A percentile compares a stretch with the other conserved stretches of the same genome.
Evolutionary conservation across 1,140 invertebrate species (phyloP).

Genomic region (Littorina saxatilis): DNA sequence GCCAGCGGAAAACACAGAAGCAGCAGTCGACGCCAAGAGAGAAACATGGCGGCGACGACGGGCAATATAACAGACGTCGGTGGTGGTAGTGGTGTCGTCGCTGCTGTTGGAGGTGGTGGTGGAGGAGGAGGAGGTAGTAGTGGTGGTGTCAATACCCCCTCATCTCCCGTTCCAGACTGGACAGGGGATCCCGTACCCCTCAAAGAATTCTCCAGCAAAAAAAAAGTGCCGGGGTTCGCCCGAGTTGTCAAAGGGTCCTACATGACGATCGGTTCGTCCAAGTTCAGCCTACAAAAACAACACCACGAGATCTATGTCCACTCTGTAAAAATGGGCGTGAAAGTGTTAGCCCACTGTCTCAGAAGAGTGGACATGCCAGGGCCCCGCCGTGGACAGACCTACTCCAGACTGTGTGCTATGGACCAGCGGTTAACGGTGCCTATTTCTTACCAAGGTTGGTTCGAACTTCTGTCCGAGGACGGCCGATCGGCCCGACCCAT

Average conservation of each 20-base stretch:
- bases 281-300: conserved; percentile 78
- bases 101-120: neutral
- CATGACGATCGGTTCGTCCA: conserved; percentile 89
- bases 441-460: conserved; percentile 92
- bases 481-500: conserved; percentile 92
- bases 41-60: conserved; percentile 8
- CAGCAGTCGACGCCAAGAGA: neutral
- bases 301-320: conserved; percentile 89
- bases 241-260: conserved; percentile 96
- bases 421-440: conserved; percentile 83
- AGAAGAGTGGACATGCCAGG: conserved; percentile 87
- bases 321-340: conserved; percentile 87
- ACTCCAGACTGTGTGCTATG: conserved; percentile 77
- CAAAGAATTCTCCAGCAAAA: conserved; percentile 87
- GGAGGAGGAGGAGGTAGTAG: neutral
- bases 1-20: neutral
- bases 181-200: conserved; percentile 87
- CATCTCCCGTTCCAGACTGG: conserved; percentile 80
- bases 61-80: neutral
- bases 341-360: conserved; percentile 91
- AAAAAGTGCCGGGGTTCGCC: conserved; percentile 88
- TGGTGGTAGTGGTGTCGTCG: conserved; percentile 4
- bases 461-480: conserved; percentile 95
- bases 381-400: conserved; percentile 71
- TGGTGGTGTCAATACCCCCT: neutral